phyloP scores from a whole-genome alignment of 2,888 invertebrate genomes.

The Caenorhabditis japonica region DNA sequence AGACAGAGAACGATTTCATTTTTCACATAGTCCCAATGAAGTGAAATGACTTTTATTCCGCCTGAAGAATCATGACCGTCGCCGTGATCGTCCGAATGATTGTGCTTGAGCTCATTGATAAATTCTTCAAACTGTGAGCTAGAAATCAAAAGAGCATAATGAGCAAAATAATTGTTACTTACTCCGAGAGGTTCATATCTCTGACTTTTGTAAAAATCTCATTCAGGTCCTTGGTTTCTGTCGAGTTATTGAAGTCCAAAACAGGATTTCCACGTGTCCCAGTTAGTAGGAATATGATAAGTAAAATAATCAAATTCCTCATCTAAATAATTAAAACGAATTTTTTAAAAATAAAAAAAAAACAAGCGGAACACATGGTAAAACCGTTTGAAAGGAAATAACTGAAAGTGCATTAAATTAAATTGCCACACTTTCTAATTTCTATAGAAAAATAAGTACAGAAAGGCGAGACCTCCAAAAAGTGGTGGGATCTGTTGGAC shows the following conservation, averaged over 20 bases:
- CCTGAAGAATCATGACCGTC: slow-evolving; percentile 17
- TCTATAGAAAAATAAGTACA: too few relatives aligned
- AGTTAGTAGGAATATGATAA: too few relatives aligned
- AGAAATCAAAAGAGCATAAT: slow-evolving; percentile 11
- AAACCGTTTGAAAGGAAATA: too few relatives aligned
- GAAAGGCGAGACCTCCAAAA: slow-evolving; percentile 17
- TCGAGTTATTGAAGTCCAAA: background rate
- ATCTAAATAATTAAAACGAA: too few relatives aligned
- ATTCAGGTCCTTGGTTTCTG: background rate
- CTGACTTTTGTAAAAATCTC: slow-evolving; percentile 1
- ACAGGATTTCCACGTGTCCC: too few relatives aligned
- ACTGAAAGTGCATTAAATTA: slow-evolving; percentile 3
- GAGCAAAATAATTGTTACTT: background rate
- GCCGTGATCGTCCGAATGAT: background rate
- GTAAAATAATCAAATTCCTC: too few relatives aligned
- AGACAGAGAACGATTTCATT: slow-evolving; percentile 79
- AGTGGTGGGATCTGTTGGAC: slow-evolving; percentile 34
- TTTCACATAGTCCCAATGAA: slow-evolving; percentile 76
- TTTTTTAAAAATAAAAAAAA: background rate
- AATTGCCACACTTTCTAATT: too few relatives aligned
- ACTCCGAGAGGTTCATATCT: slow-evolving; percentile 19
- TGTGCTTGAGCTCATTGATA: background rate
- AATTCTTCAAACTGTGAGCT: slow-evolving; percentile 12
- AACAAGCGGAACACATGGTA: background rate
- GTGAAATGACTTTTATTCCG: slow-evolving; percentile 61